A percentile compares a stretch with the other conserved stretches of the same genome.
Conservation (phyloP, 2,113 vertebrate genomes). For the Chloroceryle aenea region DNA sequence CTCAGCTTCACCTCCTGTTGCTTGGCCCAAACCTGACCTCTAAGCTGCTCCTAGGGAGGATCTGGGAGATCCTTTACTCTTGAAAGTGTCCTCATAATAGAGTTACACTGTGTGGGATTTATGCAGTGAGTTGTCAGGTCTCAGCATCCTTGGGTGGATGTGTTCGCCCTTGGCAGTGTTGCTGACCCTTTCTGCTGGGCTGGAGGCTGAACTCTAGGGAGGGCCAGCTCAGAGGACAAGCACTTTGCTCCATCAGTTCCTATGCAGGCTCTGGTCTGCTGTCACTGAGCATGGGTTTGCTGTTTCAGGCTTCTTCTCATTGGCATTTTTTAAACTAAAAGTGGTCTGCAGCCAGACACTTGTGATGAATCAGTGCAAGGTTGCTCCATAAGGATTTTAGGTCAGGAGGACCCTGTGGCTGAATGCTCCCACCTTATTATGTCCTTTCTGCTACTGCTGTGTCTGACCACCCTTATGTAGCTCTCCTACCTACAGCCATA, state of each 20-base stretch:
- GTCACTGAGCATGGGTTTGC: background rate
- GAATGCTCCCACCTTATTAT: fast-evolving
- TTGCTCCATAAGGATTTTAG: background rate
- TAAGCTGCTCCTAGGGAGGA: background rate
- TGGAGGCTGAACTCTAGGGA: background rate
- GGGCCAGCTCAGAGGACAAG: background rate
- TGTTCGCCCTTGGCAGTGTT: background rate
- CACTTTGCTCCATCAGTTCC: fast-evolving
- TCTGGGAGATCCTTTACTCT: background rate
- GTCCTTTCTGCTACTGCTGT: background rate
- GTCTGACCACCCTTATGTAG: background rate
- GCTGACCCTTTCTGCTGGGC: background rate
- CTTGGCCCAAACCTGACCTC: background rate
- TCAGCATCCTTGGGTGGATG: fast-evolving
- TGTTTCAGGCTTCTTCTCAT: background rate
- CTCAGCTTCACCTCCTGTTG: background rate
- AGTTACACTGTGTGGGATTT: background rate
- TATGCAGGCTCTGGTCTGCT: background rate
- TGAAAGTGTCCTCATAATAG: background rate
- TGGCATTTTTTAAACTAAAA: background rate
- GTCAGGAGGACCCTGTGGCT: background rate
- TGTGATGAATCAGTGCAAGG: background rate
- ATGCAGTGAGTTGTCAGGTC: background rate
- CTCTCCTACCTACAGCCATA: background rate
- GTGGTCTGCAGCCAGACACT: background rate